phyloP scores from a whole-genome alignment of 2,888 invertebrate species.

The Macropis europaea region DNA sequence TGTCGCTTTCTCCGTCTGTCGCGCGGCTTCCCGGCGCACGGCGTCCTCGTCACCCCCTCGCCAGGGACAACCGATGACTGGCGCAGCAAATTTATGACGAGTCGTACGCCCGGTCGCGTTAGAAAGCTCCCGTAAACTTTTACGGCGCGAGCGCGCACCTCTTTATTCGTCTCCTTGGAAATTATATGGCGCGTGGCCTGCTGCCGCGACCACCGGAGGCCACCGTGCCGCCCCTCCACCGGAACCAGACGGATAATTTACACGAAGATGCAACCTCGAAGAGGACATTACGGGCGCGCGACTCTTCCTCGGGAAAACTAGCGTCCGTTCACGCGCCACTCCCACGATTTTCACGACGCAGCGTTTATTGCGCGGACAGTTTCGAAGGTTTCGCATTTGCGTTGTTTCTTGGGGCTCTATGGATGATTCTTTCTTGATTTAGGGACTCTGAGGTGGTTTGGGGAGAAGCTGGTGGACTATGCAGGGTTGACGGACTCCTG shows the following conservation, averaged over 20 bases:
- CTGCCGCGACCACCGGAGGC: slow-evolving; percentile 33
- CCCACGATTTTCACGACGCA: neutral
- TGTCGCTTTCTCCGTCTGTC: neutral
- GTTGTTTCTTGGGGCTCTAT: too few relatives aligned
- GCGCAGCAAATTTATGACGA: slow-evolving; percentile 58
- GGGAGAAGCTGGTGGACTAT: too few relatives aligned
- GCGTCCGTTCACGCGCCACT: neutral
- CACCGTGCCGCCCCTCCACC: slow-evolving; percentile 4
- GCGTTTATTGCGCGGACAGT: too few relatives aligned
- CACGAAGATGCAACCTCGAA: slow-evolving; percentile 29
- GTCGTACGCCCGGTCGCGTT: slow-evolving; percentile 68
- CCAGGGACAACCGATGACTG: slow-evolving; percentile 19
- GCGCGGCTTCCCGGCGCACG: neutral
- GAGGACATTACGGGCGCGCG: neutral
- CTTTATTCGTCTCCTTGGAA: slow-evolving; percentile 58
- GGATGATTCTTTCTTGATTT: too few relatives aligned
- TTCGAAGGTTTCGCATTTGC: too few relatives aligned
- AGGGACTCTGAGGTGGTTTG: too few relatives aligned
- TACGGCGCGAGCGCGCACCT: slow-evolving; percentile 50
- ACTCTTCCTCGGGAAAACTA: neutral
- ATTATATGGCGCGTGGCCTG: slow-evolving; percentile 74
- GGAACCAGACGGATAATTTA: slow-evolving; percentile 45
- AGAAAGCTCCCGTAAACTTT: slow-evolving; percentile 62
- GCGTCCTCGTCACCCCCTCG: too few relatives aligned
- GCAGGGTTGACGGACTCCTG: too few relatives aligned